Conservation (phyloP, 1,140 invertebrate genomes). For the Drosophila kikkawai region DNA sequence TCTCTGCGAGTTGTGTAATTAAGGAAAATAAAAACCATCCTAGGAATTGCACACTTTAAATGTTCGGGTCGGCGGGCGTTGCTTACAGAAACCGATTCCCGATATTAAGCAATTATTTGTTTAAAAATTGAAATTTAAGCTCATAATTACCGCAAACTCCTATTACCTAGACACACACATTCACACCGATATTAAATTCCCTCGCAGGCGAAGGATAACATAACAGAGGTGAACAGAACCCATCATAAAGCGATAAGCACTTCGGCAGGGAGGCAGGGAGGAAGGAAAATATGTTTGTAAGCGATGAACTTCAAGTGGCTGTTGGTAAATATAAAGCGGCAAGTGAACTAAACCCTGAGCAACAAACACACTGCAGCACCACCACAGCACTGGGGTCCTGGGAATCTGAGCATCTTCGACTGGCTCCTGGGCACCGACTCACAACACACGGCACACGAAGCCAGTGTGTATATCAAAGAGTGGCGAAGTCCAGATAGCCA, state of each 20-base stretch:
- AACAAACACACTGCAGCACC: slow-evolving; percentile 9
- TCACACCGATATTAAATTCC: slow-evolving; percentile 19
- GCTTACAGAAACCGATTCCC: slow-evolving; percentile 3
- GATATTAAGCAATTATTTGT: slow-evolving; percentile 16
- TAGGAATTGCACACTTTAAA: slow-evolving; percentile 6
- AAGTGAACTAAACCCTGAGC: slow-evolving; percentile 48
- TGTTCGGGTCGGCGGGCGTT: not conserved
- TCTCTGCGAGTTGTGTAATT: slow-evolving; percentile 37
- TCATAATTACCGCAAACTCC: slow-evolving; percentile 30
- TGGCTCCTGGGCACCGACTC: slow-evolving; percentile 8
- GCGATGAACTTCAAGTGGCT: slow-evolving; percentile 67
- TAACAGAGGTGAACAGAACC: slow-evolving; percentile 33
- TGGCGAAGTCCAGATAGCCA: slow-evolving; percentile 21
- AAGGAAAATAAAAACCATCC: slow-evolving; percentile 11
- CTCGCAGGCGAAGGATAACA: slow-evolving; percentile 20
- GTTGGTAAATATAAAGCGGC: slow-evolving; percentile 65
- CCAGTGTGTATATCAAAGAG: slow-evolving; percentile 31
- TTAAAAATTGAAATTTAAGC: slow-evolving; percentile 8
- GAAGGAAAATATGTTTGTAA: slow-evolving; percentile 65
- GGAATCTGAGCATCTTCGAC: slow-evolving; percentile 32
- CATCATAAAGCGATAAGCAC: slow-evolving; percentile 67
- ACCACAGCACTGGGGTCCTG: slow-evolving; percentile 17
- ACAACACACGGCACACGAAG: slow-evolving; percentile 1
- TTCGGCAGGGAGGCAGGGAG: slow-evolving; percentile 20
- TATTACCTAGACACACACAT: slow-evolving; percentile 16